Base-by-base conservation (phyloP, 1,140 invertebrate species). In the Heliconius congener region DNA sequence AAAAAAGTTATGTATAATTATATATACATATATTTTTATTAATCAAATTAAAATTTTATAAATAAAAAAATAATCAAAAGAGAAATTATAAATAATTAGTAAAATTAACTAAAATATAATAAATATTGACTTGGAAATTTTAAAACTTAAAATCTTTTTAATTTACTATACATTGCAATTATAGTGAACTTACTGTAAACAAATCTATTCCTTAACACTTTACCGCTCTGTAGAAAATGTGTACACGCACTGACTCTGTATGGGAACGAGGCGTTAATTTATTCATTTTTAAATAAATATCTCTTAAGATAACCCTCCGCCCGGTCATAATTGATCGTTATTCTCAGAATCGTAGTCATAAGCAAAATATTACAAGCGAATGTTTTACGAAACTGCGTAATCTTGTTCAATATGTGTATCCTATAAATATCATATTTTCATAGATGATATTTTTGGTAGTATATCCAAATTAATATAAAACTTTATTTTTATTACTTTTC, bases 201-300 rank as follows among this genome's bases (percentile, higher is more conserved):
- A 42, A 55, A 23, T 42, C 16, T 23, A n/a, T 50, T 9, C 8
- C 16, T 30, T 66, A 46, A 77, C 39, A 77, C 46, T 78, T 42
- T 71, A 78, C 74, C 78, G 50, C 82, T 39, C 73, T 60, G 80
- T 79, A 79, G 72, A 79, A 16, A 73, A 76, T 74, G 81, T 79
- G 72, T 71, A 79, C 76, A 73, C 71, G 57, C 74, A 93, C 89
- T 93, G 90, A 87, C 86, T 87, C 90, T 88, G 88, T 78, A 76
- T 73, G 77, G 77, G 74, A 82, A 78, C 74, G 83, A 78, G 78
- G 74, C 83, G 85, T 79, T 86, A 88, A 90, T 92, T 92, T 93
- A 92, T 92, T 91, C 82, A 87, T 84, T 84, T 89, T 90, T 88
- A 89, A 88, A 87, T 86, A 88, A 88, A 85, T 92, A 91, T 92